Conservation (phyloP, 2,888 invertebrate genomes). For the Didymodactylos carnosus region DNA sequence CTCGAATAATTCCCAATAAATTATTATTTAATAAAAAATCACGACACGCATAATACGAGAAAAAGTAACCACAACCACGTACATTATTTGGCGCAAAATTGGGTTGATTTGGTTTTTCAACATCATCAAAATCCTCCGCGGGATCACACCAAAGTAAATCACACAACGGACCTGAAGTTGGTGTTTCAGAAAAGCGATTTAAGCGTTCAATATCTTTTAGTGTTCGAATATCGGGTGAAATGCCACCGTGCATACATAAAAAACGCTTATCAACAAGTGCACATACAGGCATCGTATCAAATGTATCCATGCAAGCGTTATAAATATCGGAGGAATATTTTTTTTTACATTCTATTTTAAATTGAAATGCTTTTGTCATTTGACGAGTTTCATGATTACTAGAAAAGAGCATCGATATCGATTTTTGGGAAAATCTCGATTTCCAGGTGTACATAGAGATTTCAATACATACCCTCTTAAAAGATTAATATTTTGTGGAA, state of each 20-base stretch:
- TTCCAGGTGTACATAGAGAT: neutral
- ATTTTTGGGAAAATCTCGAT: too few relatives aligned
- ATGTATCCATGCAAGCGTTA: slow-evolving; percentile 92
- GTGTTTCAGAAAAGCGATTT: slow-evolving; percentile 87
- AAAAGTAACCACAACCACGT: slow-evolving; percentile 4
- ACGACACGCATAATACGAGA: neutral
- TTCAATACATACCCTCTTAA: slow-evolving; percentile 44
- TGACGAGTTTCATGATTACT: slow-evolving; percentile 93
- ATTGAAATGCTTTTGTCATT: slow-evolving; percentile 95
- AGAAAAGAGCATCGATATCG: too few relatives aligned
- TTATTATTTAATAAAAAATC: slow-evolving; percentile 4
- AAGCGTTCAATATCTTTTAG: slow-evolving; percentile 86
- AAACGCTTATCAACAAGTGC: slow-evolving; percentile 92
- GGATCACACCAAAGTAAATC: slow-evolving; percentile 37
- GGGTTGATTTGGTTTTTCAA: neutral
- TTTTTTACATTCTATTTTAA: slow-evolving; percentile 93
- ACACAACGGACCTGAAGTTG: slow-evolving; percentile 84
- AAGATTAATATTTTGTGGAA: slow-evolving; percentile 67
- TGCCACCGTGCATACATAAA: slow-evolving; percentile 86
- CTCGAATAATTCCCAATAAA: slow-evolving; percentile 3
- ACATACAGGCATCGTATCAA: slow-evolving; percentile 87
- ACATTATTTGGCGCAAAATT: neutral
- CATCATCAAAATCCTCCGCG: neutral
- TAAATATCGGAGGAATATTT: slow-evolving; percentile 98
- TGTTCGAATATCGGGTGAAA: slow-evolving; percentile 85